Evolutionary conservation across 2,888 invertebrate species (phyloP), one percentile per base, ranked within the genome.

Genomic region (Digitonthophagus gazella): DNA sequence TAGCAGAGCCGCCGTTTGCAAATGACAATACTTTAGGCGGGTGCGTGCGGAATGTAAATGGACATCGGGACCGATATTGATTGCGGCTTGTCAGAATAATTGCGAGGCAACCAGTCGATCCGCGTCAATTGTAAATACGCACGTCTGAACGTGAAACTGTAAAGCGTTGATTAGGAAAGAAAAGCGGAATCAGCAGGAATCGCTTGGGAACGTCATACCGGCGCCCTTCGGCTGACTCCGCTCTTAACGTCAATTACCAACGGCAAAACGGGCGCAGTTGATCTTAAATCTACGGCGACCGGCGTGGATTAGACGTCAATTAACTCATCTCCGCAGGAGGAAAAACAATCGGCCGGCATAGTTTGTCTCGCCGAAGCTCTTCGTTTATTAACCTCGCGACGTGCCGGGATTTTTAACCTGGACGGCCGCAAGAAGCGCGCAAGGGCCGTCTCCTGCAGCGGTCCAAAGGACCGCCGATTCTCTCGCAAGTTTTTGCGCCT

Each of bases 341-440:
- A n/a, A 20, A 20, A 20, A 61, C 61, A n/a, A 61, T 61, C 20
- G 20, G 11, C 18, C 61, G 18, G 61, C 61, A 61, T 61, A 20
- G 19, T 20, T 61, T 61, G 61, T 61, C 61, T 61, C 61, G 20
- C 61, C 61, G 20, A 61, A 61, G 61, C 61, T 61, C 18, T 61
- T 61, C 61, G 61, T 61, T 61, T 61, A 61, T 61, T 61, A 61
- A 61, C 61, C 61, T 61, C 61, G 61, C 19, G 18, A 61, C 61
- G 61, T 61, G 61, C 61, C n/a, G 19, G 19, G 61, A 61, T 61
- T 61, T 18, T 20, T 61, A 61, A 61, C 18, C 28, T 44, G 28
- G 28, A 44, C 11, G 28, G 28, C 28, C 28, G 28, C 28, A 44
- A 44, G 28, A 44, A 44, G 28, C 28, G 28, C 18, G 61, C 15